Evolutionary conservation across 2,113 vertebrate species (phyloP), one percentile per base, ranked within the genome.

Genomic region (Tylochromis polylepis): DNA sequence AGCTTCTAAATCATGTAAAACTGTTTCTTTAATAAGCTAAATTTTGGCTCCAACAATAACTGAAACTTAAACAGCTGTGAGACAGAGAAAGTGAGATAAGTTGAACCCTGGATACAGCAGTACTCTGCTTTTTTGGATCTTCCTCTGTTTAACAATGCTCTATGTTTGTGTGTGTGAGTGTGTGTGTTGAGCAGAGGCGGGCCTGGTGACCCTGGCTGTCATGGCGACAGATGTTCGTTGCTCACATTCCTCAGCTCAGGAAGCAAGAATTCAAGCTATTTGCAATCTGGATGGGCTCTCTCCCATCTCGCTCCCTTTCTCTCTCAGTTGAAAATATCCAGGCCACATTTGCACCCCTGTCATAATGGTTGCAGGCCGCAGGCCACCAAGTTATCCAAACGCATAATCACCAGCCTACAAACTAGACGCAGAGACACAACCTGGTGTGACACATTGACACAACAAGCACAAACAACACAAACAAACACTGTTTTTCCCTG

Each of bases 251-350:
- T 89, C 87, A 55, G 83, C 36, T 75, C 94, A 94, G 93, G 91
- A 94, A 95, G 92, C 84, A 96, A 93, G 94, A 93, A 96, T 96
- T 95, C 86, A 89, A 95, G 89, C 85, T 91, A 95, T 96, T 93
- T 93, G 90, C 82, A 89, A 86, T 94, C 87, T 92, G 86, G 90
- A 90, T 78, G 59, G 58, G 82, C 20, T 56, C 46, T 49, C 59
- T 51, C 29, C 55, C 31, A n/a, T 62, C 59, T 77, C 3, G 11
- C 22, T 72, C n/a, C 43, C 31, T 57, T 41, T 31, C 38, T 38
- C 14, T 36, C 34, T 77, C 67, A 9, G 49, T 86, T 57, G 46
- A 94, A 95, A 93, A 95, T 88, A 93, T 88, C 93, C 84, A 67
- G 72, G 59, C 88, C 87, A 88, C 88, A 94, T 91, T 91, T 89